Evolutionary conservation across 2,797 vertebrate genomes (phyloP).

Genomic region (Silurus lanzhouensis): DNA sequence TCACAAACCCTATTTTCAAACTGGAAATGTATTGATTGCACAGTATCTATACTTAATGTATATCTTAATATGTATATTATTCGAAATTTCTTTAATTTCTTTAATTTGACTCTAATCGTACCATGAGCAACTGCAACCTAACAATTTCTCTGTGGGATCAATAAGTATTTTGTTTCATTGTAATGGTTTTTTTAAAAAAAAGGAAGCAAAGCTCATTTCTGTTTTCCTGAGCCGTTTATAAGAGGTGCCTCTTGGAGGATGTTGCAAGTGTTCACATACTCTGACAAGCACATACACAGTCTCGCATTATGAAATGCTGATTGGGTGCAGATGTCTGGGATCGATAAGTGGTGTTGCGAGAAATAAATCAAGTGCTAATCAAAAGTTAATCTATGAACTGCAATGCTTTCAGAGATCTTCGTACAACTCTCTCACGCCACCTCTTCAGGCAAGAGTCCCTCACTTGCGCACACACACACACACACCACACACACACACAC

Average conservation of each 20-base stretch:
- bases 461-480: background rate
- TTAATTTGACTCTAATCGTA: too few relatives aligned
- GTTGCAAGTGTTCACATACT: background rate
- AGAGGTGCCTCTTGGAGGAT: conserved; percentile 1
- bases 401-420: background rate
- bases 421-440: background rate
- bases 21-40: too few relatives aligned
- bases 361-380: conserved; percentile 35
- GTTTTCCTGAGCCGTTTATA: background rate
- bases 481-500: too few relatives aligned
- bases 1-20: background rate
- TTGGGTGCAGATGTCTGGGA: background rate
- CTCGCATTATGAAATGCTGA: conserved; percentile 25
- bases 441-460: background rate
- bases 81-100: too few relatives aligned
- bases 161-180: too few relatives aligned
- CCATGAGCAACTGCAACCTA: too few relatives aligned
- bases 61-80: too few relatives aligned
- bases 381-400: conserved; percentile 15
- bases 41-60: too few relatives aligned
- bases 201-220: background rate
- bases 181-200: background rate
- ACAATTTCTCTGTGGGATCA: too few relatives aligned
- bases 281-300: background rate
- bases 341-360: conserved; percentile 1